Evolutionary conservation across 2,797 vertebrate species (phyloP), one percentile per base, ranked within the genome.

Genomic region (Danio jaintianensis): DNA sequence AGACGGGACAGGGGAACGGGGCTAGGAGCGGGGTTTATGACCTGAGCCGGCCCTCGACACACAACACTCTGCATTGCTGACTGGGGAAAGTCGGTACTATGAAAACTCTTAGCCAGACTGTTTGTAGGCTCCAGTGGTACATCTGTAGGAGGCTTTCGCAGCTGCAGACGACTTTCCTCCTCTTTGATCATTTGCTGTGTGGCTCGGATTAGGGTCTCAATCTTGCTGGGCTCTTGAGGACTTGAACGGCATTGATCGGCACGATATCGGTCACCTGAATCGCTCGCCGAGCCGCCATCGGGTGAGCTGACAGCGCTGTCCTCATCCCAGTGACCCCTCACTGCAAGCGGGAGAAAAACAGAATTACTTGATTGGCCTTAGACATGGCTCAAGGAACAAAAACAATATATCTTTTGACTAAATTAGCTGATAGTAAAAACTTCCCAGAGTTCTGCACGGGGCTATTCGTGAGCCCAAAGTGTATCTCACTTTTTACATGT

Each of bases 121-220:
- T 97, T 98, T 67, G 95, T 90, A 2, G 94, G 91, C 47, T 94
- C 93, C 85, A 96, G 81, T 0, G 94, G 91, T 64, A 92, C 89
- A 6, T 94, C 93, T 4, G 93, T 87, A 0, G 85, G 84, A 0
- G 89, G 88, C 90, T 96, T 98, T 72, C 90, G 91, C 59, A 95
- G 85, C 85, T 97, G 96, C 69, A 96, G 88, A 48, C 95, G 93
- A 87, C 89, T 96, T 88, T 98, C 96, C 87, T 99, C 97, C 76
- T 98, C 96, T 90, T 99, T 99, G 93, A 99, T 98, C 95, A 98
- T 98, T 90, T 98, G 96, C 88, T 98, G 97, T 0, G 98, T 98
- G 22, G 96, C 97, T 87, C 95, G 94, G 84, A 98, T 97, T 79
- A 98, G 92, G 20, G 96, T 97, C 91, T 97, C 95, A 1, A 98